Conservation (phyloP, 2,113 vertebrate species). For the Falco punctatus region DNA sequence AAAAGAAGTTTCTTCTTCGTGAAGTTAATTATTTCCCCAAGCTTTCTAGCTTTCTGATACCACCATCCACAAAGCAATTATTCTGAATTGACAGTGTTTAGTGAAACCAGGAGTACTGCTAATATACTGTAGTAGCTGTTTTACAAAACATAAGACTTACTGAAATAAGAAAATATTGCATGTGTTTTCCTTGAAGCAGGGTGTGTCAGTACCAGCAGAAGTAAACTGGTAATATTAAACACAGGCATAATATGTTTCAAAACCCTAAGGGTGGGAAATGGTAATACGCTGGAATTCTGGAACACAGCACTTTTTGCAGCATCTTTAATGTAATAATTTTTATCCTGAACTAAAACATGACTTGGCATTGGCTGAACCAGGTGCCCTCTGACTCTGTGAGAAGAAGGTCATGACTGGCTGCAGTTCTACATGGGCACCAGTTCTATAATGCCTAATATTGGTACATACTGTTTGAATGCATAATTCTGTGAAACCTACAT, state of each 20-base stretch:
- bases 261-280: neutral
- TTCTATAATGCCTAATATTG: neutral
- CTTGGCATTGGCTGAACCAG: neutral
- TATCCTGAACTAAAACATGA: neutral
- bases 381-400: neutral
- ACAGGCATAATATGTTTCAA: neutral
- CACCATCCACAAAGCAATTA: neutral
- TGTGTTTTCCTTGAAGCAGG: neutral
- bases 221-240: neutral
- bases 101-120: neutral
- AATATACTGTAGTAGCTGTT: neutral
- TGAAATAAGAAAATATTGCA: neutral
- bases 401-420: neutral
- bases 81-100: neutral
- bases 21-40: conserved; percentile 31
- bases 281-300: neutral
- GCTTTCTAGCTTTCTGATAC: conserved; percentile 3
- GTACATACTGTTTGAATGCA: neutral
- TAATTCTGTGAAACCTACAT: neutral
- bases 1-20: neutral
- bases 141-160: neutral
- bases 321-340: neutral
- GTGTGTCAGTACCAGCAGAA: neutral
- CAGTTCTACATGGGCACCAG: neutral
- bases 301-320: neutral